These are phyloP conservation scores for Chymomyza caudatula DNA, from an alignment of 2,888 invertebrate genomes.

Conservation along the genomic window DNA sequence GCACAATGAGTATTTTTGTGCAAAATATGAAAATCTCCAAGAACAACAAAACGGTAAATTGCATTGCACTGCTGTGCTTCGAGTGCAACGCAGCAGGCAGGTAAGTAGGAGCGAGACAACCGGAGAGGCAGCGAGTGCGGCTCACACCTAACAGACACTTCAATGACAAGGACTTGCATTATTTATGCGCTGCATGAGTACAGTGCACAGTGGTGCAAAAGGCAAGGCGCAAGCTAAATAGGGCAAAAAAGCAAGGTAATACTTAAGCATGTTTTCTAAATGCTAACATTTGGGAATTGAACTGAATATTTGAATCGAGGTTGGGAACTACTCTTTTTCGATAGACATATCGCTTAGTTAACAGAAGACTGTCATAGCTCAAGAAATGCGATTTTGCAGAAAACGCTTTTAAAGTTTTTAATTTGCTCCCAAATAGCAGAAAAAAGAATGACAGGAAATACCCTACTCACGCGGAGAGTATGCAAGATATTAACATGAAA, in stretches of 20 bases:
- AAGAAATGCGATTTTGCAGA: too few species aligned
- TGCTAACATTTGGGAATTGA: too few species aligned
- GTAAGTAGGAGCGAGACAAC: background rate
- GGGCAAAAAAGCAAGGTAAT: constrained; percentile 1
- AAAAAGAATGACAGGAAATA: too few species aligned
- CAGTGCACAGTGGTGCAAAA: background rate
- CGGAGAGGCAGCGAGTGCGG: background rate
- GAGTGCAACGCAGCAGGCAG: constrained; percentile 48
- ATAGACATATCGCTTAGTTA: too few species aligned
- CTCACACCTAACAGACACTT: constrained; percentile 33
- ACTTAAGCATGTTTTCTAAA: background rate
- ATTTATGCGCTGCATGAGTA: background rate
- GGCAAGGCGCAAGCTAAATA: background rate
- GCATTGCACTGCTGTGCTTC: constrained; percentile 25
- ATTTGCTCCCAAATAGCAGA: too few species aligned
- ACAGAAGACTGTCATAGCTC: too few species aligned
- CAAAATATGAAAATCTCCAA: constrained; percentile 28
- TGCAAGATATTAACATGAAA: too few species aligned
- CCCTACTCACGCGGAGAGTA: too few species aligned
- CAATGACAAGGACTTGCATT: constrained; percentile 47
- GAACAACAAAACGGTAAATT: constrained; percentile 22
- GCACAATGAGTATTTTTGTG: constrained; percentile 19
- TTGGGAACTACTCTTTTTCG: too few species aligned
- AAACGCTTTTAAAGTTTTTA: too few species aligned
- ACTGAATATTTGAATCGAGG: too few species aligned